phyloP scores from a whole-genome alignment of 2,113 vertebrate species.

The Pantherophis guttatus region DNA sequence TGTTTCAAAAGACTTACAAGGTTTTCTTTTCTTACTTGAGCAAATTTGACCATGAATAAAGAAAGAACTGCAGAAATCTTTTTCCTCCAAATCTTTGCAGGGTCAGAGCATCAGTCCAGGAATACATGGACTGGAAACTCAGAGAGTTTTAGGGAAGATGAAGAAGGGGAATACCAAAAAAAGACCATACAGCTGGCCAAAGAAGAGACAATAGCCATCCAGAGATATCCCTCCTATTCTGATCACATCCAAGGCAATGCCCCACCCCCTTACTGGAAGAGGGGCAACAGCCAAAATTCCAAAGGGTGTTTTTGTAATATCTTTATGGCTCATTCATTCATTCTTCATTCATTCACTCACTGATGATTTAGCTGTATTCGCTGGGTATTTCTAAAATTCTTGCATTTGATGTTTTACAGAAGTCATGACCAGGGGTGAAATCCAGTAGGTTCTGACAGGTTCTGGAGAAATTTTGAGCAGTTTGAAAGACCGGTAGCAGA shows the following conservation, averaged over 20 bases:
- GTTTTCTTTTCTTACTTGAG: background rate
- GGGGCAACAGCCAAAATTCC: background rate
- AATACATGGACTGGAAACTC: background rate
- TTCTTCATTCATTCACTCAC: background rate
- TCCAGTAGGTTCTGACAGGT: too few relatives aligned
- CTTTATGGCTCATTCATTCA: constrained; percentile 3
- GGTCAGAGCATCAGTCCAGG: background rate
- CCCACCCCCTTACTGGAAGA: background rate
- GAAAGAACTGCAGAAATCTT: background rate
- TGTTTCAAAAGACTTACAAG: background rate
- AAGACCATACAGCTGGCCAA: background rate
- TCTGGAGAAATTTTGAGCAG: too few relatives aligned
- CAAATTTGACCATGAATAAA: background rate
- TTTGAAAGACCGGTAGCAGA: too few relatives aligned
- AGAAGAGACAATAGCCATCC: background rate
- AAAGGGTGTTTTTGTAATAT: constrained; percentile 28
- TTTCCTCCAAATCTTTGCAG: background rate
- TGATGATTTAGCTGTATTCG: constrained; percentile 54
- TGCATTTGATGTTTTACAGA: constrained; percentile 59
- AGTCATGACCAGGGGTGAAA: constrained; percentile 9
- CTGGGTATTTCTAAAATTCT: constrained; percentile 37
- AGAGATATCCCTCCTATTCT: background rate
- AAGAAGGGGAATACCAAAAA: background rate
- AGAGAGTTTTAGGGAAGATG: background rate
- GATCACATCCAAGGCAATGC: background rate